Conservation (phyloP, 2,888 invertebrate species). For the Ichneumoninae sp. region DNA sequence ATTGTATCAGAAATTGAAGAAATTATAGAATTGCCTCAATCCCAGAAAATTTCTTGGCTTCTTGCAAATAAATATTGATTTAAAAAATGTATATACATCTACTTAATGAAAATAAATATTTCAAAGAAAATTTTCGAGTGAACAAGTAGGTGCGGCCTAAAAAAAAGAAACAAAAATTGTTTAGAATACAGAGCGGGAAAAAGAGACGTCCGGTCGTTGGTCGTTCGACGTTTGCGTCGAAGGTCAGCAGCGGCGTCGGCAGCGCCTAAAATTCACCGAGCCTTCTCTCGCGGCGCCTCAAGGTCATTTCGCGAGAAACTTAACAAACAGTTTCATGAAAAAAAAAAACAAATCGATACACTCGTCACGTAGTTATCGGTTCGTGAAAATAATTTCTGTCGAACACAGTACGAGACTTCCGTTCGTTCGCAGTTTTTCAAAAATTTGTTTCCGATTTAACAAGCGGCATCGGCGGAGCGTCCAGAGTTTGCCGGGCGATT, state of each 20-base stretch:
- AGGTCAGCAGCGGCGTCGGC: background rate
- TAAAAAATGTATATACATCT: too few species aligned
- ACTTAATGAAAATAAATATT: background rate
- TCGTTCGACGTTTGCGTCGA: background rate
- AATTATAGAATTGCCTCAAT: too few species aligned
- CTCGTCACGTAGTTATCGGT: constrained; percentile 26
- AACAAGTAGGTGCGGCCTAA: background rate
- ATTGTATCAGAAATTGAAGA: too few species aligned
- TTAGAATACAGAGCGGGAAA: background rate
- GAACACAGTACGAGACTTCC: constrained; percentile 19
- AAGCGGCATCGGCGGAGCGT: background rate
- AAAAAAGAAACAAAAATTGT: background rate
- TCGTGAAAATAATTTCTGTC: constrained; percentile 21
- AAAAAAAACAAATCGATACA: constrained; percentile 13
- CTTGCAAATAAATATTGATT: too few species aligned
- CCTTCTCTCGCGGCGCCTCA: background rate
- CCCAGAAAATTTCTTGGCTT: too few species aligned
- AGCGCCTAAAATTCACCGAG: too few species aligned
- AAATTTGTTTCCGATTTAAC: constrained; percentile 11
- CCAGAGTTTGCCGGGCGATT: constrained; percentile 2
- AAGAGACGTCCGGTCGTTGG: background rate
- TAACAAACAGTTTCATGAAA: background rate
- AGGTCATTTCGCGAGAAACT: background rate
- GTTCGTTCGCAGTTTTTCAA: constrained; percentile 15
- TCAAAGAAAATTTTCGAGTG: background rate